Evolutionary conservation across 2,888 invertebrate species (phyloP), one percentile per base, ranked within the genome.

Genomic region (Mesopsocus fuscifrons): DNA sequence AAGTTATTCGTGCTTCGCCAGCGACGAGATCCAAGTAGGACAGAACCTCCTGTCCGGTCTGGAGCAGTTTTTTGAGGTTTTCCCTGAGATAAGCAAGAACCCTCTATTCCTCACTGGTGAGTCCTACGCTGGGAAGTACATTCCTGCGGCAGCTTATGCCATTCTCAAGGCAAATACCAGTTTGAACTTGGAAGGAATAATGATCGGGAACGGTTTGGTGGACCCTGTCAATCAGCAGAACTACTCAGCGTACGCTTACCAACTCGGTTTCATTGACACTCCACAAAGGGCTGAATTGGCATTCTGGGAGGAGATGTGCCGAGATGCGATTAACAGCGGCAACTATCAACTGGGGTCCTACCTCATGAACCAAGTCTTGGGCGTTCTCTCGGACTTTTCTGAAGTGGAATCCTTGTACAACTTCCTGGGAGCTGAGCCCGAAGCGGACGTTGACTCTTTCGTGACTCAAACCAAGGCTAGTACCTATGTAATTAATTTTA

Each of bases 31-130:
- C 1, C 75, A 79, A 55, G 82, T 92, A 1, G 89, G 81, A 1
- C 68, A 71, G 41, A 77, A 92, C 57, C 59, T 92, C 5, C 80
- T 85, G 54, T 68, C 69, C 42, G 80, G 79, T 0, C 54, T 89
- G 2, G 60, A 66, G 31, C 92, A 94, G 58, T 84, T 94, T 57
- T 89, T 87, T 58, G 66, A 73, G 48, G 57, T 92, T 1, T 94
- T 91, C 57, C 77, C 80, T 1, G 75, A 84, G 52, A 62, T 80
- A 21, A 72, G 72, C 53, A 55, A 63, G 1, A 78, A 77, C 52
- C 78, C 79, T 41, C 89, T 94, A 58, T 94, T 74, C 63, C 72
- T 87, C 0, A 77, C 84, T 1, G 92, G 92, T 1, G 91, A 92
- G 63, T 88, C 87, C 0, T 89, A 89, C 56, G 88, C 74, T 34